Conservation (phyloP, 2,888 invertebrate genomes). For the Morpho deidamia region DNA sequence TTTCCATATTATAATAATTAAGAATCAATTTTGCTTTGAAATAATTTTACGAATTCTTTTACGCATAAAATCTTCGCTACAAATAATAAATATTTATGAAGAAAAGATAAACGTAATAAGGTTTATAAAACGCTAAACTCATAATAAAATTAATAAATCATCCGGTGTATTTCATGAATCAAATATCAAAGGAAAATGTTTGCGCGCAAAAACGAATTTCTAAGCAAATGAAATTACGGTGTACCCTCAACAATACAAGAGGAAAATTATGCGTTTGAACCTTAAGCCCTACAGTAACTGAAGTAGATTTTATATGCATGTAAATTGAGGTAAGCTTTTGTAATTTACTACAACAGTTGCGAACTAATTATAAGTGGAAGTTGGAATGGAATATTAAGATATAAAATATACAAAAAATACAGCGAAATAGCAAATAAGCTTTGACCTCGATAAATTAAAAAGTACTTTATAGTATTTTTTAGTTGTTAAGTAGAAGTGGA, state of each 20-base stretch:
- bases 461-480: no score
- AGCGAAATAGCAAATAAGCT: no score
- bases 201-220: conserved; percentile 26
- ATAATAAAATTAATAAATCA: conserved; percentile 18
- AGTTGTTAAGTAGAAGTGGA: no score
- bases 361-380: neutral
- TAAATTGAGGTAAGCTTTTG: conserved; percentile 22
- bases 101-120: neutral
- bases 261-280: conserved; percentile 45
- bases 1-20: no score
- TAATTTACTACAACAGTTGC: conserved; percentile 10
- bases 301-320: conserved; percentile 26
- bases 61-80: no score
- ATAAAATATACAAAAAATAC: no score
- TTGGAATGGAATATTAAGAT: neutral
- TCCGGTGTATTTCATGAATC: conserved; percentile 19
- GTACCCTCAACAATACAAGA: conserved; percentile 39
- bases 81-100: neutral
- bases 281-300: conserved; percentile 25
- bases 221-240: conserved; percentile 45
- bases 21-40: no score
- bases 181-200: conserved; percentile 29
- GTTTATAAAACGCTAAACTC: neutral
- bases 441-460: no score
- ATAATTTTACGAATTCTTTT: no score